A percentile compares a stretch with the other conserved stretches of the same genome.
Evolutionary conservation across 2,113 vertebrate genomes (phyloP).

Genomic region (Eptesicus fuscus): DNA sequence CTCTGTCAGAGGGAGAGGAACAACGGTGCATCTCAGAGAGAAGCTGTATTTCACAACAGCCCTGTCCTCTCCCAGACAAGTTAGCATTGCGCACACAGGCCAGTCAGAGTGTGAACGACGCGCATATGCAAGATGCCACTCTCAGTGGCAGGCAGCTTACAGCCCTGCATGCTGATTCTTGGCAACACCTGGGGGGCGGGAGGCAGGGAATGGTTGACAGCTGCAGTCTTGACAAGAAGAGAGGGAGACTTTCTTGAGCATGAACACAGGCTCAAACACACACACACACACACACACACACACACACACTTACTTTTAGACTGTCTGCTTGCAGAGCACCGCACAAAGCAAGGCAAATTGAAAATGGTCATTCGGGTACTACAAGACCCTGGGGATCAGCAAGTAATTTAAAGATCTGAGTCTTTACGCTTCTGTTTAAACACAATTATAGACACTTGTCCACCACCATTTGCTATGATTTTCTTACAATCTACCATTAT

Average conservation of each 20-base stretch:
- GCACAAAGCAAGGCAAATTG: not conserved
- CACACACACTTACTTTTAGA: not conserved
- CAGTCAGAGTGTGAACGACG: not conserved
- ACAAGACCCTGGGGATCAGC: not conserved
- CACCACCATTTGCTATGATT: not conserved
- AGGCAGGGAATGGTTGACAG: conserved; percentile 23
- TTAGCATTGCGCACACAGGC: not conserved
- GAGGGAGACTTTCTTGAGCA: not conserved
- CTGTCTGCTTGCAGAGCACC: not conserved
- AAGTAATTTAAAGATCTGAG: not conserved
- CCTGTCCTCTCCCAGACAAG: conserved; percentile 5
- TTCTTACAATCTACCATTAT: not conserved
- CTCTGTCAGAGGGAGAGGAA: not conserved
- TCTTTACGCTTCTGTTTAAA: not conserved
- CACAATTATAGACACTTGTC: not conserved
- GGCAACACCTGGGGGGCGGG: not conserved
- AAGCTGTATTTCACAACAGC: not conserved
- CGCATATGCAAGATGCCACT: conserved; percentile 15
- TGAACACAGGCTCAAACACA: too few relatives aligned
- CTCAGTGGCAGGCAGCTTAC: conserved; percentile 16
- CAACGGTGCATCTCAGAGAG: not conserved
- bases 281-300: not conserved
- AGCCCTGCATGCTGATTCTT: not conserved
- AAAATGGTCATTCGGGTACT: not conserved
- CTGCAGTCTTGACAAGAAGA: not conserved